Evolutionary conservation across 2,113 vertebrate genomes (phyloP), one percentile per base, ranked within the genome.

Genomic region (Hippocampus barbouri): DNA sequence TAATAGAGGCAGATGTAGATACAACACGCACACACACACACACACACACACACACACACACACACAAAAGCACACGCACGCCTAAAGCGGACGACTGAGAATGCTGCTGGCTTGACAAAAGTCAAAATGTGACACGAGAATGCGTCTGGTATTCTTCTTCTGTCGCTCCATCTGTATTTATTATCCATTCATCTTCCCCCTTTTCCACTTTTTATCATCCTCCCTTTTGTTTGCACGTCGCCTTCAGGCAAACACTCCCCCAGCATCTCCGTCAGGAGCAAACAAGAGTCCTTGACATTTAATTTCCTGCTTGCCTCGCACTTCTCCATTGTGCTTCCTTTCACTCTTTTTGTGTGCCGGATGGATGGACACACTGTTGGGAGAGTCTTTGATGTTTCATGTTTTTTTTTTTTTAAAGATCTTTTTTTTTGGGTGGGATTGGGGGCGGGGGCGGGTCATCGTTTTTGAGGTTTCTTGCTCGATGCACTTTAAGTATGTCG

Each of bases 251-350:
- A 87, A 91, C 83, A 83, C 89, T 84, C 80, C 85, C 80, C 85
- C 85, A 88, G 86, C 89, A 88, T 90, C 89, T 89, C 90, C 83
- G 89, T 92, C 91, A 91, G 83, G 85, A 88, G 76, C 87, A 89
- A 92, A 92, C 90, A 91, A 90, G 89, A 79, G 84, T 89, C 84
- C 90, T 92, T 93, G 91, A 92, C 92, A 92, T 92, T 93, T 90
- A 90, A 90, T 92, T 91, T 93, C 89, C 88, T 91, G 91, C 89
- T 91, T 90, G 88, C 86, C 71, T 84, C 66, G 74, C 85, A 85
- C 74, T 89, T 89, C 87, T 88, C 87, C 63, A 83, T 89, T 89
- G 86, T 88, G 79, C 79, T 76, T 57, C 75, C 73, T 70, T 82
- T 49, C 73, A 10, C 56, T 60, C 15, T 59, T 56, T 84, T 87